Conservation (phyloP, 2,113 vertebrate species). For the Hiodon alosoides region DNA sequence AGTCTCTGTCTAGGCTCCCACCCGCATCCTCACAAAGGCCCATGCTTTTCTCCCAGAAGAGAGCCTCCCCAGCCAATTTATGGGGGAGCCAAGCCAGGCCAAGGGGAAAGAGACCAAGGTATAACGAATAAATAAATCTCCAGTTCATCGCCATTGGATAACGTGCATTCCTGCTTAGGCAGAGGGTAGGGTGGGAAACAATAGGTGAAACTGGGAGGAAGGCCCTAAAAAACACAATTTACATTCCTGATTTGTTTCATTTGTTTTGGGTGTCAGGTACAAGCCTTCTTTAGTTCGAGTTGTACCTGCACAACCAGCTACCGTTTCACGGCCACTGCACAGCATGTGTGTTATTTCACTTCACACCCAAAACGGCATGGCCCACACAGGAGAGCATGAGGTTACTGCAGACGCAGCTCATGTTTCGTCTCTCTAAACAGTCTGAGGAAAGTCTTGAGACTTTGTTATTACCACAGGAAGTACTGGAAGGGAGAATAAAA, state of each 20-base stretch:
- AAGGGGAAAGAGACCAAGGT: constrained; percentile 5
- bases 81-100: no score
- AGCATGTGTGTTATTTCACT: background rate
- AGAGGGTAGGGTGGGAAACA: background rate
- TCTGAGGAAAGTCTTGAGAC: constrained; percentile 3
- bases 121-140: background rate
- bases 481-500: background rate
- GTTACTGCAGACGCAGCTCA: background rate
- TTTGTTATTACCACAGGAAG: background rate
- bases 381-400: background rate
- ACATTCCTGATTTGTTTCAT: background rate
- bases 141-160: background rate
- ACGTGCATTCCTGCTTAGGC: background rate
- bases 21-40: background rate
- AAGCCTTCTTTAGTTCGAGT: background rate
- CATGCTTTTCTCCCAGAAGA: no score
- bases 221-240: background rate
- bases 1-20: background rate
- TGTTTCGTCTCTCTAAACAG: background rate
- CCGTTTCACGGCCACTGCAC: background rate
- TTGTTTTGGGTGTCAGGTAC: background rate
- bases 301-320: constrained; percentile 14
- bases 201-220: constrained; percentile 1
- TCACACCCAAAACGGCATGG: background rate
- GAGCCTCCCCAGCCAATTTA: no score